Conservation (phyloP, 2,113 vertebrate species). For the Pachycephala philippinensis region DNA sequence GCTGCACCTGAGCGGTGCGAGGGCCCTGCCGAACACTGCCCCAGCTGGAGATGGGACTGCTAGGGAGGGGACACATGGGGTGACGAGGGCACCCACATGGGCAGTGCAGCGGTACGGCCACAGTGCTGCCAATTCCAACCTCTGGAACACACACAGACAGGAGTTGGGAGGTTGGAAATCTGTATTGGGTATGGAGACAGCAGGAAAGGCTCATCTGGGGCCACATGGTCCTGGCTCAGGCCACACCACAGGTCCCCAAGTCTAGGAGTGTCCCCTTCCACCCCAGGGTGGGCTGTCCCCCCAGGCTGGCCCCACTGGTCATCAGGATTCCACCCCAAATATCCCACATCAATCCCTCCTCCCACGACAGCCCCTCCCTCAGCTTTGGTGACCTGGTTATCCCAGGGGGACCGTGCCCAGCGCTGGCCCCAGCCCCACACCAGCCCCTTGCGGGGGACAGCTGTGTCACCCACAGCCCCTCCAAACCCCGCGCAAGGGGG, state of each 20-base stretch:
- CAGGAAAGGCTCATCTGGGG: not conserved
- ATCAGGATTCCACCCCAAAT: not conserved
- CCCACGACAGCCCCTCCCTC: not conserved
- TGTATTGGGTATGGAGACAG: not conserved
- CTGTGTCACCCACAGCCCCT: not conserved
- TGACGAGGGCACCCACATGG: rapidly evolving
- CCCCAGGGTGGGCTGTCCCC: not conserved
- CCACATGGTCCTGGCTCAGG: not conserved
- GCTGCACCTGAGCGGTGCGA: not conserved
- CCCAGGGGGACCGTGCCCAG: not conserved
- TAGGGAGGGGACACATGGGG: rapidly evolving
- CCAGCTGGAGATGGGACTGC: not conserved
- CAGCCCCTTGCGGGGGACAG: not conserved
- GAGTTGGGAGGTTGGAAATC: not conserved
- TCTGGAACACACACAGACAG: not conserved
- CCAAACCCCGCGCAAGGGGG: not conserved
- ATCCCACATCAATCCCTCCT: not conserved
- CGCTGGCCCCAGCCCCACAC: not conserved
- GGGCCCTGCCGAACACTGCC: too few relatives aligned
- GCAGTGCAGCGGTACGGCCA: rapidly evolving
- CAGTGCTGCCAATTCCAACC: rapidly evolving
- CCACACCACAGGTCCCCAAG: not conserved
- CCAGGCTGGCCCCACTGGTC: rapidly evolving
- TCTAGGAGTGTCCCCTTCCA: not conserved
- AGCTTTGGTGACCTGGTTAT: not conserved